Evolutionary conservation across 2,888 invertebrate species (phyloP).

Genomic region (Teinopalpus imperialis): DNA sequence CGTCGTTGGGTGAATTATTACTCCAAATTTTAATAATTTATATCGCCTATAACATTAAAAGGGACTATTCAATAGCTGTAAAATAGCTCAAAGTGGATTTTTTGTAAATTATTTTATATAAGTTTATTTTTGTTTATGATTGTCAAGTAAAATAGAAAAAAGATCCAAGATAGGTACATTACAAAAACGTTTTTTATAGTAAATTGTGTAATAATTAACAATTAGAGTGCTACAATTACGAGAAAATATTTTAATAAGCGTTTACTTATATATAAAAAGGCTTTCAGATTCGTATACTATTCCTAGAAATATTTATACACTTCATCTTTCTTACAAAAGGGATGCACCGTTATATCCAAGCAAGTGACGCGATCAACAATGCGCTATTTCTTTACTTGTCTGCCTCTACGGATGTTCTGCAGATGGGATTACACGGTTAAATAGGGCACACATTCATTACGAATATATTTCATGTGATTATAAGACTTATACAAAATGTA

Average conservation of each 20-base stretch:
- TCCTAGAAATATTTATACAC: constrained; percentile 7
- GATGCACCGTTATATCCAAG: constrained; percentile 20
- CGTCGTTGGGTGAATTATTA: neutral
- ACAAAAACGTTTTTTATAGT: too few relatives aligned
- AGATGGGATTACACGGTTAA: constrained; percentile 29
- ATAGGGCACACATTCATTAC: constrained; percentile 28
- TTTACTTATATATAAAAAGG: too few relatives aligned
- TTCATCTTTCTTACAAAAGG: constrained; percentile 11
- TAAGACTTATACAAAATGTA: constrained; percentile 31
- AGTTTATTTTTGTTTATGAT: too few relatives aligned
- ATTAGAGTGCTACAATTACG: too few relatives aligned
- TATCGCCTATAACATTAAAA: too few relatives aligned
- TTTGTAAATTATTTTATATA: too few relatives aligned
- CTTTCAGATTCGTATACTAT: neutral
- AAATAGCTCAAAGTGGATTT: too few relatives aligned
- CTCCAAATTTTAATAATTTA: constrained; percentile 5
- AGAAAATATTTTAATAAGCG: too few relatives aligned
- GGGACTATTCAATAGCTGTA: too few relatives aligned
- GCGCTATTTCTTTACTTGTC: constrained; percentile 9
- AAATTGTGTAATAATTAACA: too few relatives aligned
- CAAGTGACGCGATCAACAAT: constrained; percentile 22
- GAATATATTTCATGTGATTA: constrained; percentile 24
- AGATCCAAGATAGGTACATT: too few relatives aligned
- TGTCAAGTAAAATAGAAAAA: too few relatives aligned
- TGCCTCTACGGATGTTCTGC: constrained; percentile 18